A percentile compares a stretch with the other conserved stretches of the same genome.
Conservation (phyloP, 2,797 vertebrate species). For the Varecia variegata region DNA sequence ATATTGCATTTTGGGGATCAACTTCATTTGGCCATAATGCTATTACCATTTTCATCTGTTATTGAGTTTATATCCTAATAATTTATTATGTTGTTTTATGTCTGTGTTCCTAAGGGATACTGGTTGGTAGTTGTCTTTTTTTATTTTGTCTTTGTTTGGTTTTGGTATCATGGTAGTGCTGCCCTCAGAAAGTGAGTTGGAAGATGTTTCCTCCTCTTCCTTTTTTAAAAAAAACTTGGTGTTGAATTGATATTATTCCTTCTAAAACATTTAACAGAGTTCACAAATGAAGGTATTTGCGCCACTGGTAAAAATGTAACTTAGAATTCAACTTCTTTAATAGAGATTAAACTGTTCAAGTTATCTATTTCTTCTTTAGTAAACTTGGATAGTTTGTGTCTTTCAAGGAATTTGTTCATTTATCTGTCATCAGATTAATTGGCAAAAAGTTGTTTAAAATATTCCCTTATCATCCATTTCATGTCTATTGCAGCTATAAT, state of each 20-base stretch:
- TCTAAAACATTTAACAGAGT: background rate
- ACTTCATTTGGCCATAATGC: background rate
- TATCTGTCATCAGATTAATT: background rate
- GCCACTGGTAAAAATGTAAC: background rate
- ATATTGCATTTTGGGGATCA: background rate
- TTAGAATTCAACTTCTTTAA: background rate
- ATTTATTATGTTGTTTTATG: background rate
- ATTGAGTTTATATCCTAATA: background rate
- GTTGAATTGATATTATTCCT: background rate
- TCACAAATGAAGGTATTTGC: background rate
- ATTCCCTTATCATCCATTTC: background rate
- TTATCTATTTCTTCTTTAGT: background rate
- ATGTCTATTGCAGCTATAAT: background rate
- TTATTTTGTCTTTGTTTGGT: background rate
- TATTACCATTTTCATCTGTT: background rate
- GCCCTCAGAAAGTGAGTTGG: background rate
- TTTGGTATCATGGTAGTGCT: background rate
- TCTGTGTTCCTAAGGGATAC: background rate
- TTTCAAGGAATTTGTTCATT: background rate
- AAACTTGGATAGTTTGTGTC: background rate
- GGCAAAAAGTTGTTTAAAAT: background rate
- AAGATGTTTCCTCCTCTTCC: background rate
- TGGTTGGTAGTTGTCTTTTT: background rate
- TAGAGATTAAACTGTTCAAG: background rate
- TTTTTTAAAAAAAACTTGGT: background rate